phyloP scores from a whole-genome alignment of 2,888 invertebrate genomes.

The Ernsta delagoae region DNA sequence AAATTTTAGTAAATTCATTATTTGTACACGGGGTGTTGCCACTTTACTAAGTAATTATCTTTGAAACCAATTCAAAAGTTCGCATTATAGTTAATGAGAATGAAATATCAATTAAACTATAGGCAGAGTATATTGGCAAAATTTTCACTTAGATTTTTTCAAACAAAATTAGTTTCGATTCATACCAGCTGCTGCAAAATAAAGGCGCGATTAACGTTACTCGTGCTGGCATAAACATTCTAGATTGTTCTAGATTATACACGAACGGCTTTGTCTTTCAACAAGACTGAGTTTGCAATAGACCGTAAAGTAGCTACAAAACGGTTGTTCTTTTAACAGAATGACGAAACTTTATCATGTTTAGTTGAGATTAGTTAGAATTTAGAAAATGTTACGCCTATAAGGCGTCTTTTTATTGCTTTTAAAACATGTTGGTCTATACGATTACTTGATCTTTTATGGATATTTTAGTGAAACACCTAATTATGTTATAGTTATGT shows the following conservation, averaged over 20 bases:
- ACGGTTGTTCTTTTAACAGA: slow-evolving; percentile 2
- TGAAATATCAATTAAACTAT: too few species aligned
- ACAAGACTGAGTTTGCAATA: neutral
- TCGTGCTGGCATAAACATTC: too few species aligned
- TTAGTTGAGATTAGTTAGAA: slow-evolving; percentile 21
- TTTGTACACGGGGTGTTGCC: too few species aligned
- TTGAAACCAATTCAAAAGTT: neutral
- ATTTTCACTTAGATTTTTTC: too few species aligned
- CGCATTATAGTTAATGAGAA: neutral
- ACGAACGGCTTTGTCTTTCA: neutral
- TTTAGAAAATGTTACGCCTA: neutral
- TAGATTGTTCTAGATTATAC: neutral
- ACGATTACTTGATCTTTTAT: neutral
- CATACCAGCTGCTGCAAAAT: too few species aligned
- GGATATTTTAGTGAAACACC: neutral
- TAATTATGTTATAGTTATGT: neutral
- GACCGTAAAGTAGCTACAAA: neutral
- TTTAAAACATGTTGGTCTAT: neutral
- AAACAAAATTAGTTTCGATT: too few species aligned
- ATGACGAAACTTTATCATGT: slow-evolving; percentile 11
- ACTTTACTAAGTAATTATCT: neutral
- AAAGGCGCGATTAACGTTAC: too few species aligned
- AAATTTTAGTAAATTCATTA: neutral
- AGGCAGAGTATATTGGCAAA: too few species aligned
- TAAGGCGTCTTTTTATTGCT: neutral